Evolutionary conservation across 53 echinoderm and acorn worm genomes (phyloP).

Genomic region (Glandiceps talaboti): DNA sequence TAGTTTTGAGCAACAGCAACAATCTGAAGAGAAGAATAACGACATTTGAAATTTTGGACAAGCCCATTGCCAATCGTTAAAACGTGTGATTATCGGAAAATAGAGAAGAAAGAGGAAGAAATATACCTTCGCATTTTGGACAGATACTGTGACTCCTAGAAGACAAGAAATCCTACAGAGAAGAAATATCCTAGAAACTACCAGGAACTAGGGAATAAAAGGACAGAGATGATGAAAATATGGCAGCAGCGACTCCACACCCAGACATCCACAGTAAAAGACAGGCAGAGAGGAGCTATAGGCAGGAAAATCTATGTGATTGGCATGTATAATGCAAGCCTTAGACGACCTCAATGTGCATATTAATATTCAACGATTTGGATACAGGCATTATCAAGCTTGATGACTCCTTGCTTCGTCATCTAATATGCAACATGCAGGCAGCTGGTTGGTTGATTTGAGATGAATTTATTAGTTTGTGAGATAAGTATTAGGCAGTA

Average conservation of each 20-base stretch:
- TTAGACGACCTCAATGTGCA: background rate
- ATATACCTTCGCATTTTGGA: background rate
- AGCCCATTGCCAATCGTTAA: too few relatives aligned
- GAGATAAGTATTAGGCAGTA: background rate
- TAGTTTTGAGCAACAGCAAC: too few relatives aligned
- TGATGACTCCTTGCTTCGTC: background rate
- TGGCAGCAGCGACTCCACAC: background rate
- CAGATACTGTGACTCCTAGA: background rate
- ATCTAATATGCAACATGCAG: background rate
- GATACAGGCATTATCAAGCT: background rate
- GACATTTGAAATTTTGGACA: too few relatives aligned
- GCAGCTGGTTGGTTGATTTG: background rate
- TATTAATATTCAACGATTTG: background rate
- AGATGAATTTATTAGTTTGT: background rate
- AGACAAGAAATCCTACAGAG: background rate
- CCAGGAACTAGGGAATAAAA: background rate
- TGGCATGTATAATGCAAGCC: background rate
- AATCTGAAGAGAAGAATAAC: too few relatives aligned
- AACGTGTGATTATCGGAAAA: background rate
- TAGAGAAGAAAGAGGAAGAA: background rate
- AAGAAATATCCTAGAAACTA: background rate
- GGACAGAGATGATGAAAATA: background rate
- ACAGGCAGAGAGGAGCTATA: background rate
- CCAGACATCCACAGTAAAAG: background rate
- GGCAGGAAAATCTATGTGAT: background rate